Percentiles rank a stretch among this genome's conserved stretches.
These are phyloP conservation scores for Amphipoea lucens DNA, from an alignment of 2,888 invertebrate genomes.

Conservation along the genomic window DNA sequence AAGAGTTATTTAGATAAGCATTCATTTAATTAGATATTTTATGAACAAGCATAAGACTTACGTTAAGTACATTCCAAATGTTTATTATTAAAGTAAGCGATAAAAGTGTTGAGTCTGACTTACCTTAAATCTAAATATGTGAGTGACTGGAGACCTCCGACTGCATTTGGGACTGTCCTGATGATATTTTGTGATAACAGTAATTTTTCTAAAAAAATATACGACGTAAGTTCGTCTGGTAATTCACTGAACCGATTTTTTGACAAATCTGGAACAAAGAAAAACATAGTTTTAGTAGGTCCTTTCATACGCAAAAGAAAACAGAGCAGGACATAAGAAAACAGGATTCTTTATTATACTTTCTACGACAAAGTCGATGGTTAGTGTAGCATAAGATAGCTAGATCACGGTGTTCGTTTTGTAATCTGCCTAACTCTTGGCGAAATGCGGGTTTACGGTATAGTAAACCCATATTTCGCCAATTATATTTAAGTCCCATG, in stretches of 20 bases:
- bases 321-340: not conserved
- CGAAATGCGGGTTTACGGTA: not conserved
- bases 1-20: conserved; percentile 5
- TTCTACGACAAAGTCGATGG: not conserved
- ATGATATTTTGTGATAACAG: conserved; percentile 97
- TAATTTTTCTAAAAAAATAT: conserved; percentile 96
- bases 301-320: not conserved
- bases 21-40: conserved; percentile 19
- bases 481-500: not conserved
- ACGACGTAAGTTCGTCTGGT: conserved; percentile 96
- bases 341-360: conserved; percentile 2
- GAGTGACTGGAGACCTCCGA: conserved; percentile 95
- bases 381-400: not conserved
- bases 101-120: conserved; percentile 54
- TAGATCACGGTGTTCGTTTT: not conserved
- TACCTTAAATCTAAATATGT: conserved; percentile 97
- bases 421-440: not conserved
- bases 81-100: conserved; percentile 47
- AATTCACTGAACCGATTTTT: conserved; percentile 95
- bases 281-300: conserved; percentile 38
- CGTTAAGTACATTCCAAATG: conserved; percentile 60
- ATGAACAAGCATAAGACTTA: conserved; percentile 53
- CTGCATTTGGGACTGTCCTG: conserved; percentile 95
- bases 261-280: conserved; percentile 88
- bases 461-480: not conserved